phyloP scores from a whole-genome alignment of 2,888 invertebrate genomes.

The Drosophila histrio region DNA sequence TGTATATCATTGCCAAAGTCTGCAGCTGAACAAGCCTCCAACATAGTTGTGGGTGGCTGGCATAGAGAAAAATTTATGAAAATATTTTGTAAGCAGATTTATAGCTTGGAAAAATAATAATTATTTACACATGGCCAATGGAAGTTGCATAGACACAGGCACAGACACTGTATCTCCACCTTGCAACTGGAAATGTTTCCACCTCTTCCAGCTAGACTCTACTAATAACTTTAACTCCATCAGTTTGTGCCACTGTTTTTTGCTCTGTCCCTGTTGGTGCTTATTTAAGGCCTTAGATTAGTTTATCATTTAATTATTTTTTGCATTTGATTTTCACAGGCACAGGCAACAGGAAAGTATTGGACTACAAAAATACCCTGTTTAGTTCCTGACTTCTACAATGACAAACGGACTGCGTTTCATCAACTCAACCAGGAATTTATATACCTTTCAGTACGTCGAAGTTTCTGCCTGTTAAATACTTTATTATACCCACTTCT shows the following conservation, averaged over 20 bases:
- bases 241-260: constrained; percentile 30
- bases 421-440: no score
- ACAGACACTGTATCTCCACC: constrained; percentile 5
- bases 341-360: not conserved
- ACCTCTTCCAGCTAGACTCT: constrained; percentile 11
- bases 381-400: no score
- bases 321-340: constrained; percentile 50
- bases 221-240: constrained; percentile 39
- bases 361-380: constrained; percentile 2
- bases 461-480: not conserved
- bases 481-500: constrained; percentile 1
- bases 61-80: constrained; percentile 55
- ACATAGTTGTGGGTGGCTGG: constrained; percentile 29
- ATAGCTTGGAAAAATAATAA: constrained; percentile 78
- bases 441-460: not conserved
- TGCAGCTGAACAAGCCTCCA: constrained; percentile 30
- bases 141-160: constrained; percentile 20
- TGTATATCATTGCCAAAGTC: constrained; percentile 64
- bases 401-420: no score
- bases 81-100: constrained; percentile 76
- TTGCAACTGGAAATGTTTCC: not conserved
- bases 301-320: constrained; percentile 84
- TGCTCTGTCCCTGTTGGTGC: constrained; percentile 35
- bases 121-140: constrained; percentile 67
- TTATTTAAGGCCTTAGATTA: constrained; percentile 82